Conservation (phyloP, 2,888 invertebrate genomes). For the Drosophila nr. perissopoda region DNA sequence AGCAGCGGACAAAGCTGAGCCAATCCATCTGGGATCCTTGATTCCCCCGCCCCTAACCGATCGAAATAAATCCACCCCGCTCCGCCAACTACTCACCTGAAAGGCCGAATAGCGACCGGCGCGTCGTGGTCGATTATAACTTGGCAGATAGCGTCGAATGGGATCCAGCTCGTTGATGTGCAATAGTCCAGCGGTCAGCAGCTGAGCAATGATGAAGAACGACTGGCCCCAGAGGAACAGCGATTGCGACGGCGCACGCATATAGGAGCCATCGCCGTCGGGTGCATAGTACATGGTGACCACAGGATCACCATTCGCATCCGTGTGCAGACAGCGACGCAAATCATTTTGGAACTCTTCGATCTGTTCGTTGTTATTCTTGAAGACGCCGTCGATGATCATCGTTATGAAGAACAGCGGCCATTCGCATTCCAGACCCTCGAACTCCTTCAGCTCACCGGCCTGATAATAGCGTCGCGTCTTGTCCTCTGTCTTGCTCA, state of each 20-base stretch:
- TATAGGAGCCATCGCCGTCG: slow-evolving; percentile 84
- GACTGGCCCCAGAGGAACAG: slow-evolving; percentile 98
- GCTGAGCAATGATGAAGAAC: slow-evolving; percentile 96
- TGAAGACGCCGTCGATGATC: slow-evolving; percentile 98
- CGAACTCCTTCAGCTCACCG: slow-evolving; percentile 97
- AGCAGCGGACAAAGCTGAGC: slow-evolving; percentile 46
- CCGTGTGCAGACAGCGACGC: slow-evolving; percentile 92
- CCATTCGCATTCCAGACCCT: slow-evolving; percentile 99
- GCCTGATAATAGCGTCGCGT: slow-evolving; percentile 89
- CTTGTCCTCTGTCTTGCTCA: slow-evolving; percentile 94
- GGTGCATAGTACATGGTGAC: slow-evolving; percentile 94
- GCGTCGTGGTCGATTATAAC: slow-evolving; percentile 96
- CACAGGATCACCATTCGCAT: slow-evolving; percentile 94
- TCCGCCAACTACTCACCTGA: slow-evolving; percentile 88
- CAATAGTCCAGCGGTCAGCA: slow-evolving; percentile 94
- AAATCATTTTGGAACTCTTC: slow-evolving; percentile 95
- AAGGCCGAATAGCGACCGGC: slow-evolving; percentile 98
- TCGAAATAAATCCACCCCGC: neutral
- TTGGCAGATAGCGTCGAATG: slow-evolving; percentile 96
- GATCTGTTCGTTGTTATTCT: slow-evolving; percentile 94
- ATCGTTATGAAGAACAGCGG: slow-evolving; percentile 97
- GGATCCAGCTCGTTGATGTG: slow-evolving; percentile 98
- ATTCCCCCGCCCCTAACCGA: neutral
- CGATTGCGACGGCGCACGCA: slow-evolving; percentile 85
- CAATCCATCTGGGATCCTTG: neutral